These are phyloP conservation scores for Pseudomyrmex gracilis DNA, from an alignment of 1,140 invertebrate genomes.

Conservation along the genomic window DNA sequence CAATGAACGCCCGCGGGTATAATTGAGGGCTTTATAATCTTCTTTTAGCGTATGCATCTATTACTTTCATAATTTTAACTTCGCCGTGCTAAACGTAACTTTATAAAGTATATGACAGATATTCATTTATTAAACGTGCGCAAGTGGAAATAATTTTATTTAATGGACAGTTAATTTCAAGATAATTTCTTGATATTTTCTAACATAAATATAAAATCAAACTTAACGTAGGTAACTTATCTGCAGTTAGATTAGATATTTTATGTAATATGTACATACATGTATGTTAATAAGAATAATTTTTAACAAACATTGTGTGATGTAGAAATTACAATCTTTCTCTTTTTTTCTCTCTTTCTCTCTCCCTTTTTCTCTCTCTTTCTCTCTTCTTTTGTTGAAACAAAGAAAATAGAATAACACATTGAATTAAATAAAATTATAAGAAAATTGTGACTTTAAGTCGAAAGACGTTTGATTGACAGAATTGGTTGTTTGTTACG, in stretches of 20 bases:
- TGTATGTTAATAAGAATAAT: too few species aligned
- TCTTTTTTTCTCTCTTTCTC: neutral
- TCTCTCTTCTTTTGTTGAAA: neutral
- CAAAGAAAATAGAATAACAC: neutral
- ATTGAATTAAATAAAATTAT: neutral
- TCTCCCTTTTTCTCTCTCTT: neutral
- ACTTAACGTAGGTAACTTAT: too few species aligned
- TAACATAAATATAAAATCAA: neutral
- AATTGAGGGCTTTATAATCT: constrained; percentile 56
- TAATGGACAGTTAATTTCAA: constrained; percentile 36
- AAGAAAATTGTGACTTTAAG: too few species aligned
- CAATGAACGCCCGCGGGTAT: constrained; percentile 51
- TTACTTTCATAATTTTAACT: constrained; percentile 51
- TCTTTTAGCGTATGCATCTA: constrained; percentile 47
- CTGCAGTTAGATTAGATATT: too few species aligned
- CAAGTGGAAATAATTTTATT: constrained; percentile 24
- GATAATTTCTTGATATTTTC: neutral
- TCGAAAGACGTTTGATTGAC: neutral
- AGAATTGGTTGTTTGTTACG: neutral
- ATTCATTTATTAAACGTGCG: constrained; percentile 33
- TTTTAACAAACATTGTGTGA: too few species aligned
- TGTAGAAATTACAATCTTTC: neutral
- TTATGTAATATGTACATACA: too few species aligned
- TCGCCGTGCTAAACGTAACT: constrained; percentile 37
- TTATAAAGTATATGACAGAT: constrained; percentile 31